These are phyloP conservation scores for Drosophila miranda DNA, from an alignment of 1,140 invertebrate genomes.

Conservation along the genomic window DNA sequence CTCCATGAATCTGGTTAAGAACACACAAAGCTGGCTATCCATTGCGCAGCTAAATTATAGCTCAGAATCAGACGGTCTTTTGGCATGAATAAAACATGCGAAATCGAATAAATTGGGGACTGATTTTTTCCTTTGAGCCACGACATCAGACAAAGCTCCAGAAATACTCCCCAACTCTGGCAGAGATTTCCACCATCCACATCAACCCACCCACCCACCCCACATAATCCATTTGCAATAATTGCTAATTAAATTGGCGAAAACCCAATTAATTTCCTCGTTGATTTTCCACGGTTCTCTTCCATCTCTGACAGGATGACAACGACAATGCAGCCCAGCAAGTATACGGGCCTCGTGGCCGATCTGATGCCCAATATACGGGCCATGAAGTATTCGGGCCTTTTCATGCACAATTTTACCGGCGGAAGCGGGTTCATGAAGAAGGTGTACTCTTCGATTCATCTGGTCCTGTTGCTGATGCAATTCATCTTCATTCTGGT, in stretches of 20 bases:
- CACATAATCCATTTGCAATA: constrained; percentile 7
- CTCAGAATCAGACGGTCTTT: no score
- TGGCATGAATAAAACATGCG: constrained; percentile 36
- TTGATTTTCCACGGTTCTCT: constrained; percentile 6
- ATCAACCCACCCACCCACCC: not conserved
- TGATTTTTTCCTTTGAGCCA: constrained; percentile 13
- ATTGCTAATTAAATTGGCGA: constrained; percentile 28
- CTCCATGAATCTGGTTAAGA: no score
- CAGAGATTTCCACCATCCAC: not conserved
- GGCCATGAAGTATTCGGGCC: constrained; percentile 89
- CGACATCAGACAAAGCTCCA: not conserved
- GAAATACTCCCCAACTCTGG: not conserved
- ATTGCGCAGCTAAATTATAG: no score
- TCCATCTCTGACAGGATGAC: constrained; percentile 43
- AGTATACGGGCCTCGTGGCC: constrained; percentile 87
- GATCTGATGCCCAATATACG: constrained; percentile 92
- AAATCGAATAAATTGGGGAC: constrained; percentile 17
- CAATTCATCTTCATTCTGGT: constrained; percentile 86
- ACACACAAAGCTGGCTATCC: no score
- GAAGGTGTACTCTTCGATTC: constrained; percentile 85
- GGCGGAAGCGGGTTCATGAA: constrained; percentile 84
- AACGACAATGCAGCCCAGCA: constrained; percentile 65
- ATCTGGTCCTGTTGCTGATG: constrained; percentile 86
- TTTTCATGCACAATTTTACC: constrained; percentile 91
- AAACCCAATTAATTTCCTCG: constrained; percentile 29